Evolutionary conservation across 2,797 vertebrate genomes (phyloP).

Genomic region (Lutra lutra): DNA sequence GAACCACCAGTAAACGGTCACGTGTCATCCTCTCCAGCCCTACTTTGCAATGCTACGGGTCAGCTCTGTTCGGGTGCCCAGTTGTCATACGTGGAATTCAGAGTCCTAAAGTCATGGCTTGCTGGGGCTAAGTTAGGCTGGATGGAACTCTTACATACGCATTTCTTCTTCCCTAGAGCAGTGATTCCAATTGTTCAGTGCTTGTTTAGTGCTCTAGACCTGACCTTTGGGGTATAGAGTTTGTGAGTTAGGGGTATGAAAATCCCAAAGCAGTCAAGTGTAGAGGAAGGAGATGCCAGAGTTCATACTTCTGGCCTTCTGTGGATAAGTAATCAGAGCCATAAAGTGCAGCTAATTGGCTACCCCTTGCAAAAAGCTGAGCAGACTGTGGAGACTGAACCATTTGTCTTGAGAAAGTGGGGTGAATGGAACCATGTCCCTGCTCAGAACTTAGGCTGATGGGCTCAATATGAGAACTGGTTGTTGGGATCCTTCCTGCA

Average conservation of each 20-base stretch:
- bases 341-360: not conserved
- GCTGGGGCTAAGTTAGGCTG: not conserved
- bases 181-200: not conserved
- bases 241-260: not conserved
- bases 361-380: not conserved
- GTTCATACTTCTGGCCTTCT: not conserved
- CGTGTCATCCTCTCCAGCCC: not conserved
- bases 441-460: not conserved
- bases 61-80: not conserved
- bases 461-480: not conserved
- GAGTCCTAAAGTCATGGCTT: not conserved
- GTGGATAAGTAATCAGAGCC: not conserved
- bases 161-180: not conserved
- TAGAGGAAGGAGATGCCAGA: not conserved
- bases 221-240: not conserved
- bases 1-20: not conserved
- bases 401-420: not conserved
- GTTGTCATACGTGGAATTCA: not conserved
- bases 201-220: not conserved
- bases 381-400: not conserved
- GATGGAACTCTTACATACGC: not conserved
- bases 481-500: not conserved
- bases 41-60: accelerated
- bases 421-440: not conserved
- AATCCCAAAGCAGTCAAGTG: not conserved